A percentile compares a stretch with the other conserved stretches of the same genome.
phyloP scores from a whole-genome alignment of 2,888 invertebrate genomes.

The Alsophila aescularia region DNA sequence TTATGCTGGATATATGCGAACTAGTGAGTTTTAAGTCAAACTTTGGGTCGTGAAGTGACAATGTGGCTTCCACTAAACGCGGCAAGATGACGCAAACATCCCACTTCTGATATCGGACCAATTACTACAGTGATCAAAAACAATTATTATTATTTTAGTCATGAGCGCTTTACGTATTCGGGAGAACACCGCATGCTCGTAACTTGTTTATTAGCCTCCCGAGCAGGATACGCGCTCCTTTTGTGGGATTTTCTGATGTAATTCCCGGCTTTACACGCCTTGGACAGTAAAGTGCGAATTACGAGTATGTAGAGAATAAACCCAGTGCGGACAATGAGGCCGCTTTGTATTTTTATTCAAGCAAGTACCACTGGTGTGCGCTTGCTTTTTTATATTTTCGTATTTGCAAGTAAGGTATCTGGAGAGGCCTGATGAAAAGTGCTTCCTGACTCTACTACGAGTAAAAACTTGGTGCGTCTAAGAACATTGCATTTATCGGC shows the following conservation, averaged over 20 bases:
- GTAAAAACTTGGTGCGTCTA: no score
- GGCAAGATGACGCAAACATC: background rate
- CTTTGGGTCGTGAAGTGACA: no score
- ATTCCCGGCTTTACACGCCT: constrained; percentile 23
- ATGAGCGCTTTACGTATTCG: background rate
- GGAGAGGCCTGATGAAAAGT: constrained; percentile 9
- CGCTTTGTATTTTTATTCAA: constrained; percentile 28
- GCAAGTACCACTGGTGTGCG: constrained; percentile 8
- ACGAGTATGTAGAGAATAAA: constrained; percentile 28
- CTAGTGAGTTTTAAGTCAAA: no score
- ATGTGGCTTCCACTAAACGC: background rate
- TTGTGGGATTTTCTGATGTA: constrained; percentile 30
- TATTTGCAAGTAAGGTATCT: constrained; percentile 4
- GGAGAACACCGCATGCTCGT: constrained; percentile 19
- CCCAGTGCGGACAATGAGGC: constrained; percentile 23
- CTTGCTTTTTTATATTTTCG: constrained; percentile 6
- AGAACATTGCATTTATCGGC: no score
- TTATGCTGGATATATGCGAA: no score
- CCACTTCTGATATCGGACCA: no score
- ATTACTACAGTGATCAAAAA: constrained; percentile 7
- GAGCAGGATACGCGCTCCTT: constrained; percentile 15
- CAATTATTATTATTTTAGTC: constrained; percentile 19
- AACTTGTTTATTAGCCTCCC: constrained; percentile 26
- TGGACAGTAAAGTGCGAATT: constrained; percentile 30
- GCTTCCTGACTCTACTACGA: background rate